phyloP scores from a whole-genome alignment of 35 echinoderm and acorn worm genomes.

The Heliocidaris erythrogramma region DNA sequence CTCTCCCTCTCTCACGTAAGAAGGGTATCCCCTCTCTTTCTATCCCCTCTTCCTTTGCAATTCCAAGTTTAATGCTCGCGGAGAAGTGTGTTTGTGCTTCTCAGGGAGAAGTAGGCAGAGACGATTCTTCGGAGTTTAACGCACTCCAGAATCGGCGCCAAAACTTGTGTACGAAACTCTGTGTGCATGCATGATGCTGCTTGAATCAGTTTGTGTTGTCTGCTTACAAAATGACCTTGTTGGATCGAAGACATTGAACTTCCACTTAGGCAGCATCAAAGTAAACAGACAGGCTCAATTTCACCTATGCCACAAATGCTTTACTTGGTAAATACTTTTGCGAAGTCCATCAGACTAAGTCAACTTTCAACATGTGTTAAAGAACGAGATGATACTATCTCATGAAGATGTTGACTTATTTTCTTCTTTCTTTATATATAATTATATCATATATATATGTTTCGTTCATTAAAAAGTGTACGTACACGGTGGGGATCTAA shows the following conservation, averaged over 20 bases:
- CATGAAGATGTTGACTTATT: not conserved
- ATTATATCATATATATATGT: too few species aligned
- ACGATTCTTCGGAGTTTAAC: not conserved
- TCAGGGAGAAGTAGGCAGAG: not conserved
- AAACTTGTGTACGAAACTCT: not conserved
- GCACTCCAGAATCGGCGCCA: not conserved
- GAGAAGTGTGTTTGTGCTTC: conserved; percentile 17
- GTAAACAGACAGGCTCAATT: not conserved
- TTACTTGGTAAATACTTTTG: not conserved
- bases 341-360: too few species aligned
- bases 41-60: not conserved
- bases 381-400: not conserved
- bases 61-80: not conserved
- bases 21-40: not conserved
- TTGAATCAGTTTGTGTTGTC: not conserved
- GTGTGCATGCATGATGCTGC: not conserved
- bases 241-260: not conserved
- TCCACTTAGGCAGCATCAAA: not conserved
- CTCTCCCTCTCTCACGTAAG: not conserved
- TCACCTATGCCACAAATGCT: not conserved
- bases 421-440: too few species aligned
- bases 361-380: too few species aligned
- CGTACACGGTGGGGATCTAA: too few species aligned
- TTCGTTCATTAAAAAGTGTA: too few species aligned
- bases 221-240: not conserved